Conservation (phyloP, 2,797 vertebrate species). For the Trachurus trachurus region DNA sequence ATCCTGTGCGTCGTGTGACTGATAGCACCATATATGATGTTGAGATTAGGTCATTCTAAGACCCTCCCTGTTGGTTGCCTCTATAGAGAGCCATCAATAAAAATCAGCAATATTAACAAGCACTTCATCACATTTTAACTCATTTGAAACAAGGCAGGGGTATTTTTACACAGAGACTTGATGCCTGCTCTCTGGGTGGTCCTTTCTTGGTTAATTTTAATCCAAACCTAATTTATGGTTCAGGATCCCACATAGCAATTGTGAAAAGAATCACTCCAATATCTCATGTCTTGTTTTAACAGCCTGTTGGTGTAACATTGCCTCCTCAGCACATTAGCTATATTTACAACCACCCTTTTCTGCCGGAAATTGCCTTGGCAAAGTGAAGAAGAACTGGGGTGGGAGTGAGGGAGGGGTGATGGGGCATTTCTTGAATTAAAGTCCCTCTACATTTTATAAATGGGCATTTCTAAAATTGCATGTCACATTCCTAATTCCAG, state of each 20-base stretch:
- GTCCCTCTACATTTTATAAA: slow-evolving; percentile 69
- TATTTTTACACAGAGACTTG: neutral
- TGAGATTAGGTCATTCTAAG: slow-evolving; percentile 20
- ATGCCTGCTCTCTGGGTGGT: slow-evolving; percentile 26
- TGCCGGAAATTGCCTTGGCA: slow-evolving; percentile 85
- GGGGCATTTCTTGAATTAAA: slow-evolving; percentile 78
- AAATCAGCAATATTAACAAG: neutral
- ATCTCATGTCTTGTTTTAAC: slow-evolving; percentile 90
- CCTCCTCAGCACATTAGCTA: slow-evolving; percentile 90
- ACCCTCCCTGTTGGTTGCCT: neutral
- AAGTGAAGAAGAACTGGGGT: slow-evolving; percentile 64
- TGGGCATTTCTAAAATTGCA: slow-evolving; percentile 42
- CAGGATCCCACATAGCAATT: slow-evolving; percentile 85
- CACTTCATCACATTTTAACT: neutral
- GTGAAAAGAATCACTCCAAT: slow-evolving; percentile 87
- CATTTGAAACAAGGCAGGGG: slow-evolving; percentile 13
- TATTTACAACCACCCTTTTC: slow-evolving; percentile 92
- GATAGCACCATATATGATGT: neutral
- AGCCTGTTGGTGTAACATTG: slow-evolving; percentile 81
- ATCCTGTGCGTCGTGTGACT: slow-evolving; percentile 20
- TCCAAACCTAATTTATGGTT: slow-evolving; percentile 82
- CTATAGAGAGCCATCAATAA: neutral
- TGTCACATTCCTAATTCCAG: slow-evolving; percentile 55
- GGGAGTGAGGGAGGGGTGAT: neutral
- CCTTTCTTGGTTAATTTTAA: slow-evolving; percentile 75